Conservation (phyloP, 2,797 vertebrate genomes). For the Hydrophis major region DNA sequence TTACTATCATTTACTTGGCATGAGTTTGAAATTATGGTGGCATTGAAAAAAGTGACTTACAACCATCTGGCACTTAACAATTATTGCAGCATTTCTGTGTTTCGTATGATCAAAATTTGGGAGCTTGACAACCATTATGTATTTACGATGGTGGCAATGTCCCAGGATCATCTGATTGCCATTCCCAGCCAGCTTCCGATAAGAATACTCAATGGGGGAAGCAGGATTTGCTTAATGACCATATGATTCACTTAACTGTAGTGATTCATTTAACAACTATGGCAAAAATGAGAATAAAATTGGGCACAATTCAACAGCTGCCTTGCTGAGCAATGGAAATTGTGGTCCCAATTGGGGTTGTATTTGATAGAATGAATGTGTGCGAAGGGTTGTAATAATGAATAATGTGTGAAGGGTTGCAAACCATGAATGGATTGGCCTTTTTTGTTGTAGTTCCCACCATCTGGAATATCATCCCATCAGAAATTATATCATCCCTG, state of each 20-base stretch:
- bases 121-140: not conserved
- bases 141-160: not conserved
- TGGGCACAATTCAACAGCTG: not conserved
- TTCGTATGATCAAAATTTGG: not conserved
- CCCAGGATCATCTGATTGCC: not conserved
- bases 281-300: not conserved
- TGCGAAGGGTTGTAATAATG: not conserved
- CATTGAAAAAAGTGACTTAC: not conserved
- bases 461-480: not conserved
- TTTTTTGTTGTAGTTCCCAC: not conserved
- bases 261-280: not conserved
- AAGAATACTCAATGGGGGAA: not conserved
- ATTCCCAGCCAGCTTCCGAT: not conserved
- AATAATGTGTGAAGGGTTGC: too few species aligned
- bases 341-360: not conserved
- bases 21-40: not conserved
- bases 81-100: not conserved
- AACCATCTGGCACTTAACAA: not conserved
- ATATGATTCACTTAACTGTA: not conserved
- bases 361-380: not conserved
- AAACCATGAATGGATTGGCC: not conserved
- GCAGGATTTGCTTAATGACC: not conserved
- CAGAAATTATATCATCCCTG: not conserved
- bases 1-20: not conserved
- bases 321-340: not conserved